Conservation (phyloP, 2,888 invertebrate genomes). For the Leptinotarsa rubiginosa region DNA sequence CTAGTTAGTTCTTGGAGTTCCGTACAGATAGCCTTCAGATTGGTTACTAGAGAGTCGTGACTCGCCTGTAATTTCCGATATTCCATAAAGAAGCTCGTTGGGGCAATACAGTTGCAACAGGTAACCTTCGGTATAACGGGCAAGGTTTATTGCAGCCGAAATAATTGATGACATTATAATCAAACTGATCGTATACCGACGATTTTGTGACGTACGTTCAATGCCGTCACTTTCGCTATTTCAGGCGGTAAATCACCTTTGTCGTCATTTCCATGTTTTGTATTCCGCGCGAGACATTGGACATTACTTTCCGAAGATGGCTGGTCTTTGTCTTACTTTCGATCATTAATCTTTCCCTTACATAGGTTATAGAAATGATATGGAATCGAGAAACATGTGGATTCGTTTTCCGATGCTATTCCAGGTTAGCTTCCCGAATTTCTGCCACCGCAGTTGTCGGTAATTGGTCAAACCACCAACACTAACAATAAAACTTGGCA, state of each 20-base stretch:
- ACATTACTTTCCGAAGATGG: background rate
- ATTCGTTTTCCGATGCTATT: too few species aligned
- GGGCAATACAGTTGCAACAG: background rate
- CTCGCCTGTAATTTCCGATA: background rate
- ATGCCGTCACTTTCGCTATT: constrained; percentile 4
- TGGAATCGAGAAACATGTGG: too few species aligned
- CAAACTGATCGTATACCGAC: background rate
- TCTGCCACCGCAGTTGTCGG: too few species aligned
- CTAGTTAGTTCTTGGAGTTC: too few species aligned
- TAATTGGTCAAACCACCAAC: too few species aligned
- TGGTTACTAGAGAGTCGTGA: background rate
- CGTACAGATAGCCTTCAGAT: background rate
- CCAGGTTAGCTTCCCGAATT: too few species aligned
- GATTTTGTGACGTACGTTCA: background rate
- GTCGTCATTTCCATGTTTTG: constrained; percentile 3
- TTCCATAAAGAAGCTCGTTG: background rate
- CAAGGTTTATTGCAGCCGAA: background rate
- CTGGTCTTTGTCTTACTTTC: background rate
- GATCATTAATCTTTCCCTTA: too few species aligned
- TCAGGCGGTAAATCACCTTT: background rate
- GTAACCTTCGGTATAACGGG: constrained; percentile 1
- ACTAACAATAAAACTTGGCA: too few species aligned
- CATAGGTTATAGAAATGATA: too few species aligned
- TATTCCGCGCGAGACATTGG: background rate
- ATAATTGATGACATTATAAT: background rate